phyloP scores from a whole-genome alignment of 64 coral and sea anemone species.

The Hydrozoanthus tunicans region DNA sequence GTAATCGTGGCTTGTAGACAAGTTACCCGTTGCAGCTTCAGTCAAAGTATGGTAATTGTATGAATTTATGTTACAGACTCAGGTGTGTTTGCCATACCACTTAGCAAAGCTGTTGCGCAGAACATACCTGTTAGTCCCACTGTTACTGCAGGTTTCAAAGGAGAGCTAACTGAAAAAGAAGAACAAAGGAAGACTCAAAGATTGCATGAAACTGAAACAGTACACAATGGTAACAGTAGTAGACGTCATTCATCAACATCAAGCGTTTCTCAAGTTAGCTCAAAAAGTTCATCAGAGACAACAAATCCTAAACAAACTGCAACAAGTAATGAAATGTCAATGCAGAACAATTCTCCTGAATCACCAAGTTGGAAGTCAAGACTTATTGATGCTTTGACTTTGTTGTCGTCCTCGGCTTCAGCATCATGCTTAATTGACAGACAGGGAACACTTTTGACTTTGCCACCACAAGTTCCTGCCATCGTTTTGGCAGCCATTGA shows the following conservation, averaged over 20 bases:
- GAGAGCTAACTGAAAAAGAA: conserved; percentile 35
- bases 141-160: background rate
- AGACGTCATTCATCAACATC: conserved; percentile 82
- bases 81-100: conserved; percentile 89
- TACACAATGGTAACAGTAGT: conserved; percentile 42
- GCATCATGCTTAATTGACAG: conserved; percentile 88
- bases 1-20: too few species aligned
- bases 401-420: conserved; percentile 83
- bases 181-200: conserved; percentile 46
- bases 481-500: conserved; percentile 88
- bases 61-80: conserved; percentile 62
- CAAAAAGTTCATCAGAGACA: conserved; percentile 61
- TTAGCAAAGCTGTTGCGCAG: conserved; percentile 78
- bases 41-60: too few species aligned
- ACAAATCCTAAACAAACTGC: conserved; percentile 50
- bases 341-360: conserved; percentile 53
- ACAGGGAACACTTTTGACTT: conserved; percentile 51
- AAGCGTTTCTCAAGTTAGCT: conserved; percentile 65
- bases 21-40: too few species aligned
- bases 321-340: conserved; percentile 30
- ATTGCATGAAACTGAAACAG: conserved; percentile 33
- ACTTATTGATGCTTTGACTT: conserved; percentile 87
- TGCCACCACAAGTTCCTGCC: conserved; percentile 72
- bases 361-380: conserved; percentile 90
- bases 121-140: conserved; percentile 16